These are phyloP conservation scores for Euura lappo DNA, from an alignment of 1,140 invertebrate genomes.

Conservation along the genomic window DNA sequence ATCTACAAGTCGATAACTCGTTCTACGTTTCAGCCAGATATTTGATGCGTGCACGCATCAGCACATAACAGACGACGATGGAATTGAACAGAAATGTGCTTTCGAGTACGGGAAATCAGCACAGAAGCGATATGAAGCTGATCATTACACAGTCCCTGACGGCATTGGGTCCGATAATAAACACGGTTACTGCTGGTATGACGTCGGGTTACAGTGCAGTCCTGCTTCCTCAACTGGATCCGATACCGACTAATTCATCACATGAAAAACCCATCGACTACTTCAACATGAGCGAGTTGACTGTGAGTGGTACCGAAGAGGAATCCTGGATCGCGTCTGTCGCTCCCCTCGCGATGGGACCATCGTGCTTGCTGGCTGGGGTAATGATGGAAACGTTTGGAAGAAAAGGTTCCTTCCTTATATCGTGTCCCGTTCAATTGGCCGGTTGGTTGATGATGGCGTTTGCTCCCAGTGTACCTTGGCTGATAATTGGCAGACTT, in stretches of 20 bases:
- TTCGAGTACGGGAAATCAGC: not conserved
- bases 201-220: conserved; percentile 69
- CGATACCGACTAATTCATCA: conserved; percentile 7
- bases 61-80: not conserved
- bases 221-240: conserved; percentile 66
- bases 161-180: conserved; percentile 61
- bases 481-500: conserved; percentile 70
- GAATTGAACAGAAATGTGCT: not conserved
- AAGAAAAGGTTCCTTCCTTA: conserved; percentile 65
- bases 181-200: conserved; percentile 63
- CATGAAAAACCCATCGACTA: not conserved
- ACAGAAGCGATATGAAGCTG: conserved; percentile 15
- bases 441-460: conserved; percentile 73
- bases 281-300: not conserved
- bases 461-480: conserved; percentile 55
- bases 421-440: conserved; percentile 67
- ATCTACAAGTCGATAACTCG: not conserved
- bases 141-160: conserved; percentile 55
- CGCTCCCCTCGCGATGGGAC: conserved; percentile 65
- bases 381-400: conserved; percentile 72
- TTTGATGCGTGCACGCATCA: not conserved
- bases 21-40: not conserved
- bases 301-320: conserved; percentile 49
- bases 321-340: conserved; percentile 71
- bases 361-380: conserved; percentile 65